Evolutionary conservation across 2,113 vertebrate species (phyloP).

Genomic region (Monarcha castaneiventris): DNA sequence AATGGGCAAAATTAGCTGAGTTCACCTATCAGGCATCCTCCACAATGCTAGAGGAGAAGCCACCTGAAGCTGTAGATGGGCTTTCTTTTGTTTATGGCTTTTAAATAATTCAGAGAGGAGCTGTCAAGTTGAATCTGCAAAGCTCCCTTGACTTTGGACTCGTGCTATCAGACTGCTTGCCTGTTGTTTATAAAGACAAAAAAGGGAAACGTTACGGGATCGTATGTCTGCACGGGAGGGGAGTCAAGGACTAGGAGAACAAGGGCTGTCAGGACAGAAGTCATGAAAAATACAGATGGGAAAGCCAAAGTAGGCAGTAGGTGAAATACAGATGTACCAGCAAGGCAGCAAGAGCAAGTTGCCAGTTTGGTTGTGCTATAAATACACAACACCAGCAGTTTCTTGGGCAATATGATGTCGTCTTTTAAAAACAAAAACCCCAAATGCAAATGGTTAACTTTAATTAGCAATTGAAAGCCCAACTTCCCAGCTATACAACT

Average conservation of each 20-base stretch:
- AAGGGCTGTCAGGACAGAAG: slow-evolving; percentile 1
- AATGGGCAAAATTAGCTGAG: not conserved
- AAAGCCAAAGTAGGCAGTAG: not conserved
- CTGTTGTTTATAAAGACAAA: slow-evolving; percentile 55
- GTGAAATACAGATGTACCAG: slow-evolving; percentile 9
- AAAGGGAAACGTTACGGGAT: not conserved
- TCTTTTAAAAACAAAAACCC: not conserved
- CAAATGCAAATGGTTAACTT: slow-evolving; percentile 5
- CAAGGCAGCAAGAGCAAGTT: not conserved
- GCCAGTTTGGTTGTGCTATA: not conserved
- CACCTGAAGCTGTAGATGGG: not conserved
- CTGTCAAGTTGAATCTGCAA: slow-evolving; percentile 34
- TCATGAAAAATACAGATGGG: not conserved
- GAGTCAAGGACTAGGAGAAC: slow-evolving; percentile 30
- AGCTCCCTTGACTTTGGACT: slow-evolving; percentile 41
- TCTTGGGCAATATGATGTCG: not conserved
- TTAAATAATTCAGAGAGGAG: slow-evolving; percentile 60
- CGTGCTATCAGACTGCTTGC: not conserved
- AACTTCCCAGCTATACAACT: not conserved
- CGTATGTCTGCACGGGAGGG: not conserved
- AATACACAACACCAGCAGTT: not conserved
- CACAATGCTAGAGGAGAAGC: not conserved
- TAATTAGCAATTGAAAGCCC: slow-evolving; percentile 32
- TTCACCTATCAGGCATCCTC: not conserved
- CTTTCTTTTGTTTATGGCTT: not conserved